Evolutionary conservation across 2,797 vertebrate genomes (phyloP).

Genomic region (Danio jaintianensis): DNA sequence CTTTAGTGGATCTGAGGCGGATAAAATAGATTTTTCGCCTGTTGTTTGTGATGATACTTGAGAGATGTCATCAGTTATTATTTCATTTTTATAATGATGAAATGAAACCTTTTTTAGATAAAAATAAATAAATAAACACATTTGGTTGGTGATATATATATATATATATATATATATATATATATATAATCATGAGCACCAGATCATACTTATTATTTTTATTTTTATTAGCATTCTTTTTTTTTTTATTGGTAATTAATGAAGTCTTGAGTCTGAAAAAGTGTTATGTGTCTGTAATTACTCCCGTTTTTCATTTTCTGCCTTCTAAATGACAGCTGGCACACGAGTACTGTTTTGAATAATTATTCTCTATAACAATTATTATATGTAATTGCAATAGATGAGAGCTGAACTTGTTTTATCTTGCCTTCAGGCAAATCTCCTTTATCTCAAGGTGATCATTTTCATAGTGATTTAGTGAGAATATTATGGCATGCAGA

Average conservation of each 20-base stretch:
- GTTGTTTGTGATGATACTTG: neutral
- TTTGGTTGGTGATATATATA: no score
- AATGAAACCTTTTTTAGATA: neutral
- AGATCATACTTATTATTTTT: no score
- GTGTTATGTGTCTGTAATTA: neutral
- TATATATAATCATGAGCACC: no score
- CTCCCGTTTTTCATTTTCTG: neutral
- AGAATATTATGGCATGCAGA: neutral
- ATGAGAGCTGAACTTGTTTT: slow-evolving; percentile 27
- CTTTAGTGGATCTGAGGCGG: neutral
- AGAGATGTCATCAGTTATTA: neutral
- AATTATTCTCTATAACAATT: slow-evolving; percentile 38
- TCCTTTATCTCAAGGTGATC: neutral
- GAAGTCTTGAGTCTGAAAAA: neutral
- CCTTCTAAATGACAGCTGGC: slow-evolving; percentile 22
- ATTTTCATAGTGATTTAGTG: slow-evolving; percentile 7
- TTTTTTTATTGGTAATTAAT: neutral
- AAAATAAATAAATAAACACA: no score
- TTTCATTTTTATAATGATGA: neutral
- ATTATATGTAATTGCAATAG: slow-evolving; percentile 11
- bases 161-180: no score
- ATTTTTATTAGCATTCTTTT: no score
- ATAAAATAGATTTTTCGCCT: neutral
- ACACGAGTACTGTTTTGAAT: slow-evolving; percentile 39
- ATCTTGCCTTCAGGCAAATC: slow-evolving; percentile 24